Evolutionary conservation across 1,140 invertebrate species (phyloP), one percentile per base, ranked within the genome.

Genomic region (Thalassaphorura encarpata): DNA sequence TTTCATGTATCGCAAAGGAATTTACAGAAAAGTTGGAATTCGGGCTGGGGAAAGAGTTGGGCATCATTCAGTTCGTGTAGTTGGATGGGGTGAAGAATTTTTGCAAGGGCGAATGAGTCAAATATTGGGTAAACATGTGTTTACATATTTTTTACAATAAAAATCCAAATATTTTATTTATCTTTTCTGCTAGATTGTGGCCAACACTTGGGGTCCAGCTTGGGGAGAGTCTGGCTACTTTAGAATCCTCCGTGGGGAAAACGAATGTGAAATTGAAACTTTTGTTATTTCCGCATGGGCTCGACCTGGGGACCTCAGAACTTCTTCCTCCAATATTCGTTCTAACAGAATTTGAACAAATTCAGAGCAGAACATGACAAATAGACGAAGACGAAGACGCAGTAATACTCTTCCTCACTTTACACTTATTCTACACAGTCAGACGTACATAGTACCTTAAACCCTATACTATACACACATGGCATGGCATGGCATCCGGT

Each of bases 181-280:
- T 33, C 31, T 58, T 73, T 75, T 47, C 71, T 92, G 91, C 75
- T 89, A 63, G 45, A 47, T 26, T 6, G 87, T 83, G 23, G 86
- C 87, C 40, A 88, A 95, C 42, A 88, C 88, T 5, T 97, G 92
- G 92, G 91, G 92, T 3, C 61, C 68, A 0, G 71, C 79, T 33
- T 97, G 92, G 91, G 93, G 92, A 6, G 89, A 95, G 69, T 72
- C 81, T 43, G 90, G 89, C 0, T 84, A 81, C 61, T 93, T 94
- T 77, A 78, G 80, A 54, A 91, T 94, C 55, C 63, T 77, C 3
- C 78, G 82, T 50, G 89, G 89, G 53, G 72, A 68, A 21, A 87
- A 92, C 69, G 89, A 92, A 67, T 87, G 85, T 66, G 82, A 82
- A 64, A 91, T 93, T 63, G 90, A 94, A 70, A 80, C 79, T 0